Base-by-base conservation (phyloP, 2,888 invertebrate species). In the Agrotis exclamationis region DNA sequence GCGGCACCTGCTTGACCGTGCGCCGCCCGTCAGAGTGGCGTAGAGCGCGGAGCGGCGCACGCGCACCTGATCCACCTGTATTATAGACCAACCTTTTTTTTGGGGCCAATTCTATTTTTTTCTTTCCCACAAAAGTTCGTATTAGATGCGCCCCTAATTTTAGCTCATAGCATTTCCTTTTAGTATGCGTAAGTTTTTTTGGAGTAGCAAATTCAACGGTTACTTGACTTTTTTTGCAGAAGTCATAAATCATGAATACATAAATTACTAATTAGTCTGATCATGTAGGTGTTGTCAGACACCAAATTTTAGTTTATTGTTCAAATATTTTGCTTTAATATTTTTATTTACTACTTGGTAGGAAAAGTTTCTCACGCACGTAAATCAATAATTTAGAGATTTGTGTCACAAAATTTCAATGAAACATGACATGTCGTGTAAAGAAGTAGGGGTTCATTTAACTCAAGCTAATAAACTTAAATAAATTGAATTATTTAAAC, bases 1-100 rank as follows among this genome's bases (percentile, higher is more conserved):
- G 96, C 96, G 96, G 95, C 96, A 95, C 96, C 96, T 95, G 95
- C 92, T 80, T 83, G 87, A 90, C 87, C 90, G 93, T 88, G 95
- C 93, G 93, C 94, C 95, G 94, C 95, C 95, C 94, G 94, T 92
- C 95, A 94, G 89, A 92, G 88, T 90, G 91, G 87, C 92, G 88
- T 87, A 89, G 92, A 90, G 87, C 92, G 91, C 90, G 89, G 90
- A 87, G 88, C 86, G 82, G 89, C 88, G 88, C 89, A 87, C 87
- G 90, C 91, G 91, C 95, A 95, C 93, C 93, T 93, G 91, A 94
- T 86, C 86, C 92, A 93, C 94, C 93, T 94, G 94, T 89, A 87
- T 63, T 65, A 67, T 74, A 79, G 72, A 69, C 70, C 59, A 77
- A 81, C 54, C 82, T 77, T 82, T 89, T 87, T 88, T 91, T 86